Conservation (phyloP, 2,113 vertebrate genomes). For the Ictidomys tridecemlineatus region DNA sequence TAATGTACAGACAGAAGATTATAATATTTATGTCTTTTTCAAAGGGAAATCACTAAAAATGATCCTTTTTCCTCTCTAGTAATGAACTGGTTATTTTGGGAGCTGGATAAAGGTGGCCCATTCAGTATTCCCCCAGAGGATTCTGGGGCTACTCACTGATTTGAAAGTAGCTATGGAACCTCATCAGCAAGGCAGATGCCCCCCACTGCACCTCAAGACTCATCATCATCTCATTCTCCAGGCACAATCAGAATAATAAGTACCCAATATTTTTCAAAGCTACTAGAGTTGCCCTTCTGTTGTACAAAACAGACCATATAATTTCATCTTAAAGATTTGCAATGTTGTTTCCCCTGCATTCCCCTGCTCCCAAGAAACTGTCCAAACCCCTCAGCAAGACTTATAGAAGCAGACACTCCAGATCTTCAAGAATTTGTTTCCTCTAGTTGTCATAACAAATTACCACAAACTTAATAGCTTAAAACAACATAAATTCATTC, state of each 20-base stretch:
- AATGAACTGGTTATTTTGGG: background rate
- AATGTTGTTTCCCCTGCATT: background rate
- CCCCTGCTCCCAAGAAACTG: background rate
- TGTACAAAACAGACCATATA: background rate
- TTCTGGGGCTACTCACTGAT: background rate
- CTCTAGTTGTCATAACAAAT: slow-evolving; percentile 10
- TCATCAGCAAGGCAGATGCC: background rate
- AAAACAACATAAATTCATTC: slow-evolving; percentile 1
- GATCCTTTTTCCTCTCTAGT: background rate
- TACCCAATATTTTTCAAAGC: background rate
- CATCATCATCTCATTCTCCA: background rate
- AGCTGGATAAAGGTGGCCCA: background rate
- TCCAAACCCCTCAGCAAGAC: background rate
- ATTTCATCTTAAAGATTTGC: background rate
- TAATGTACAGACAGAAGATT: background rate
- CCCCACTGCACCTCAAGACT: background rate
- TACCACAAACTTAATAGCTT: background rate
- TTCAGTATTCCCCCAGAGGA: background rate
- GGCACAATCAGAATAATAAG: background rate
- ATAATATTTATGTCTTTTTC: background rate
- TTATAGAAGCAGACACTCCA: background rate
- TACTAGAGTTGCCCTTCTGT: background rate
- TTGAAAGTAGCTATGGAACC: background rate
- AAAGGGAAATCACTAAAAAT: background rate
- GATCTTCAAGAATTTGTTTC: background rate